Percentiles rank a stretch among this genome's conserved stretches.
These are phyloP conservation scores for Acanthosoma haemorrhoidale DNA, from an alignment of 2,888 invertebrate species.

Conservation along the genomic window DNA sequence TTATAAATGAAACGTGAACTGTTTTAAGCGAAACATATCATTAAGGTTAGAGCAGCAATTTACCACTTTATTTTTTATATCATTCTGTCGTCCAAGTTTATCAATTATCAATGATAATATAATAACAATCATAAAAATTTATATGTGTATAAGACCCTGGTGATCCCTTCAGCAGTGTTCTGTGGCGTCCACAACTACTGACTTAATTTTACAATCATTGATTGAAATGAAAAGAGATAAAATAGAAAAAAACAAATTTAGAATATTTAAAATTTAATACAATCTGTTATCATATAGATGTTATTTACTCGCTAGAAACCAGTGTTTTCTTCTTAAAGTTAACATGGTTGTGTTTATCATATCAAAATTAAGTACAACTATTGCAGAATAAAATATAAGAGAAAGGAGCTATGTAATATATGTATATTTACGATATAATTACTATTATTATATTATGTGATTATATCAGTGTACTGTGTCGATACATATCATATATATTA, in stretches of 20 bases:
- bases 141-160: background rate
- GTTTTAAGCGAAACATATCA: slow-evolving; percentile 22
- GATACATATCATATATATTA: slow-evolving; percentile 41
- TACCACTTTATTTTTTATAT: slow-evolving; percentile 25
- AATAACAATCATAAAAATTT: background rate
- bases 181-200: slow-evolving; percentile 27
- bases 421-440: slow-evolving; percentile 37
- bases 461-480: slow-evolving; percentile 41
- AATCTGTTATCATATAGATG: slow-evolving; percentile 21
- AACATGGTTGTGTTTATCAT: slow-evolving; percentile 20
- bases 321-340: slow-evolving; percentile 15
- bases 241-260: slow-evolving; percentile 18
- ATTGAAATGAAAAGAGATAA: slow-evolving; percentile 3
- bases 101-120: slow-evolving; percentile 2
- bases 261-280: background rate
- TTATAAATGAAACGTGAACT: slow-evolving; percentile 9
- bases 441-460: slow-evolving; percentile 40
- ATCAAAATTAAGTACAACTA: slow-evolving; percentile 15
- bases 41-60: slow-evolving; percentile 22
- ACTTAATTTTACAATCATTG: slow-evolving; percentile 29
- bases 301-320: slow-evolving; percentile 25
- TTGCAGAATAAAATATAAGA: slow-evolving; percentile 18
- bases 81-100: slow-evolving; percentile 11
- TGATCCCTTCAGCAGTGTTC: slow-evolving; percentile 33
- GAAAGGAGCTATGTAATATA: slow-evolving; percentile 38